These are phyloP conservation scores for Drosophila novamexicana DNA, from an alignment of 1,140 invertebrate genomes.

Conservation along the genomic window DNA sequence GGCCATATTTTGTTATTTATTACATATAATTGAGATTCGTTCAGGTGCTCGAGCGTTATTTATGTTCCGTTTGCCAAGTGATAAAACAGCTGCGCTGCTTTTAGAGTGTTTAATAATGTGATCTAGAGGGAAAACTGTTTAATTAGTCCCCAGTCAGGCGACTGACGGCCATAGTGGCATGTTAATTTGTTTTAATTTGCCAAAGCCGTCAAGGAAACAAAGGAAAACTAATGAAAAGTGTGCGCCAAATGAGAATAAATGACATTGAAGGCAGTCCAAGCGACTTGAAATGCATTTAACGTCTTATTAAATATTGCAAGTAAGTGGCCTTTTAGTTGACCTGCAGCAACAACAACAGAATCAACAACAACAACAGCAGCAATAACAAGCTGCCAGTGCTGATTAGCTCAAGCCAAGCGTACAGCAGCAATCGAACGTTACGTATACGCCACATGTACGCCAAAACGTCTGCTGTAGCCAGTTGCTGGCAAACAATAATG, in stretches of 20 bases:
- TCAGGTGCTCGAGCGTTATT: slow-evolving; percentile 50
- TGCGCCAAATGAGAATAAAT: slow-evolving; percentile 63
- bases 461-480: not conserved
- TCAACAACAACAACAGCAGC: slow-evolving; percentile 1
- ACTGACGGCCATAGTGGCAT: slow-evolving; percentile 14
- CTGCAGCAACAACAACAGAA: slow-evolving; percentile 5
- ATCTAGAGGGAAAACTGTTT: slow-evolving; percentile 6
- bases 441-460: slow-evolving; percentile 15
- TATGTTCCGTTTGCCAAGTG: slow-evolving; percentile 28
- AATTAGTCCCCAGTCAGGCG: slow-evolving; percentile 28
- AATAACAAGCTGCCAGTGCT: slow-evolving; percentile 46
- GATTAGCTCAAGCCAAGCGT: slow-evolving; percentile 36
- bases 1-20: slow-evolving; percentile 65
- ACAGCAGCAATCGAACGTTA: slow-evolving; percentile 2
- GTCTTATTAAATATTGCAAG: not conserved
- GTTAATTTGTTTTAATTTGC: slow-evolving; percentile 74
- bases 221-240: slow-evolving; percentile 1
- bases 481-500: slow-evolving; percentile 12
- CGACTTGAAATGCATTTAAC: not conserved
- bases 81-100: slow-evolving; percentile 4
- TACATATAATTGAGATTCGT: slow-evolving; percentile 68
- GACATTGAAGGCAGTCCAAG: not conserved
- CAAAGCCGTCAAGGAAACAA: not conserved
- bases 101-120: not conserved
- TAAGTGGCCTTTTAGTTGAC: not conserved